Percentiles rank a stretch among this genome's conserved stretches.
Evolutionary conservation across 2,888 invertebrate genomes (phyloP).

Genomic region (Torymus tubicola): DNA sequence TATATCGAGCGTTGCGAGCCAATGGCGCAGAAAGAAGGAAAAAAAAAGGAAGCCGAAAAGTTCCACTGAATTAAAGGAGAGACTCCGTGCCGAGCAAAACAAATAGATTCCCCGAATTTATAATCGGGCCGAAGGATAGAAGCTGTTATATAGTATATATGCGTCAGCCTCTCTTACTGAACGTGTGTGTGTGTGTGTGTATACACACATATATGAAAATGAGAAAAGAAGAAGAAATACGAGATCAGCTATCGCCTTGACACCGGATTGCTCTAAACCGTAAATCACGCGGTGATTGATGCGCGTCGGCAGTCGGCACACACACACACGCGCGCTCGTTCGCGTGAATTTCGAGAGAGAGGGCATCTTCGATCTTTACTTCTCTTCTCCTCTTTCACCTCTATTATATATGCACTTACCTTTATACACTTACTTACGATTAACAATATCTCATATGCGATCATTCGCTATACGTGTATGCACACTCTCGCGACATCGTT

Average conservation of each 20-base stretch:
- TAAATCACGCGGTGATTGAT: slow-evolving; percentile 49
- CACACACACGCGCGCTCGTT: background rate
- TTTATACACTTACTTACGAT: slow-evolving; percentile 1
- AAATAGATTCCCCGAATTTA: slow-evolving; percentile 51
- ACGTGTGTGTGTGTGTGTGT: background rate
- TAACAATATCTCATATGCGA: slow-evolving; percentile 15
- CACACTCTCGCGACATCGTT: no score
- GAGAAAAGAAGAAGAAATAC: slow-evolving; percentile 30
- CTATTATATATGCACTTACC: background rate
- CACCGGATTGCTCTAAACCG: slow-evolving; percentile 38
- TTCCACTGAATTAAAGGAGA: slow-evolving; percentile 9
- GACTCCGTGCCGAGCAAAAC: slow-evolving; percentile 35
- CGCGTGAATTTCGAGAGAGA: slow-evolving; percentile 20
- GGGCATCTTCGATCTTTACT: background rate
- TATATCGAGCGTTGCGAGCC: no score
- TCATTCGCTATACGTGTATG: no score
- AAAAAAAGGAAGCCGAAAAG: slow-evolving; percentile 17
- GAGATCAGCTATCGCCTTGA: slow-evolving; percentile 50
- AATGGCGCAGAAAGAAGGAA: background rate
- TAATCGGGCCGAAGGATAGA: slow-evolving; percentile 24
- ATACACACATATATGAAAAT: slow-evolving; percentile 28
- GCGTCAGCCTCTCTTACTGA: background rate
- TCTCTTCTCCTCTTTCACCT: background rate
- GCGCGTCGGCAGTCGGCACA: background rate
- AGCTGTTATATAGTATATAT: background rate